Percentiles rank a stretch among this genome's conserved stretches.
Conservation (phyloP, 2,113 vertebrate species). For the Sminthopsis crassicaudata region DNA sequence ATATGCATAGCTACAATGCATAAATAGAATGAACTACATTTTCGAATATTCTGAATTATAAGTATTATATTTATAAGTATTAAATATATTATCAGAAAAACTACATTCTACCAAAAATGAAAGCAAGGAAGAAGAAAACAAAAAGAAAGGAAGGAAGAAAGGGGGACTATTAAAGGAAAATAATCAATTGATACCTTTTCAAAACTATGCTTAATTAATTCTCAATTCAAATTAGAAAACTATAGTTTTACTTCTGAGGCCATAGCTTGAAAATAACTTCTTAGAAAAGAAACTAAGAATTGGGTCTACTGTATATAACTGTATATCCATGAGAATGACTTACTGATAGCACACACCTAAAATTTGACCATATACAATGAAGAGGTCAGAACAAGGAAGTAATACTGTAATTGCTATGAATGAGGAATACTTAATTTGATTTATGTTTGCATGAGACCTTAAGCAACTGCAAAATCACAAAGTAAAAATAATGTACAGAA, state of each 20-base stretch:
- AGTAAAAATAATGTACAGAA: not conserved
- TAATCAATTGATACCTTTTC: slow-evolving; percentile 60
- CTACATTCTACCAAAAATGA: slow-evolving; percentile 37
- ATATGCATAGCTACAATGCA: not conserved
- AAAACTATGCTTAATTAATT: slow-evolving; percentile 63
- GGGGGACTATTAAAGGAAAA: slow-evolving; percentile 18
- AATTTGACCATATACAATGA: not conserved
- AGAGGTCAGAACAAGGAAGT: not conserved
- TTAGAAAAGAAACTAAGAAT: slow-evolving; percentile 13
- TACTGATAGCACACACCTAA: not conserved
- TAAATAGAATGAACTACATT: not conserved
- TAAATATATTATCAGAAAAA: slow-evolving; percentile 55
- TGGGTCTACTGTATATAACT: slow-evolving; percentile 7
- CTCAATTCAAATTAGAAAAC: slow-evolving; percentile 65
- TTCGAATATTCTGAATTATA: not conserved
- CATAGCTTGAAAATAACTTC: slow-evolving; percentile 9
- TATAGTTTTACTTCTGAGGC: slow-evolving; percentile 36
- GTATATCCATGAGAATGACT: not conserved
- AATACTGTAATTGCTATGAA: not conserved
- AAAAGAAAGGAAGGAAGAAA: too few relatives aligned
- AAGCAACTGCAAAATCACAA: not conserved
- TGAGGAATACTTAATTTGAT: not conserved
- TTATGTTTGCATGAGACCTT: not conserved
- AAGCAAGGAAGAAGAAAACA: not conserved
- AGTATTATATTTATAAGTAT: slow-evolving; percentile 8